phyloP scores from a whole-genome alignment of 1,140 invertebrate genomes.

The Drosophila arawakana region DNA sequence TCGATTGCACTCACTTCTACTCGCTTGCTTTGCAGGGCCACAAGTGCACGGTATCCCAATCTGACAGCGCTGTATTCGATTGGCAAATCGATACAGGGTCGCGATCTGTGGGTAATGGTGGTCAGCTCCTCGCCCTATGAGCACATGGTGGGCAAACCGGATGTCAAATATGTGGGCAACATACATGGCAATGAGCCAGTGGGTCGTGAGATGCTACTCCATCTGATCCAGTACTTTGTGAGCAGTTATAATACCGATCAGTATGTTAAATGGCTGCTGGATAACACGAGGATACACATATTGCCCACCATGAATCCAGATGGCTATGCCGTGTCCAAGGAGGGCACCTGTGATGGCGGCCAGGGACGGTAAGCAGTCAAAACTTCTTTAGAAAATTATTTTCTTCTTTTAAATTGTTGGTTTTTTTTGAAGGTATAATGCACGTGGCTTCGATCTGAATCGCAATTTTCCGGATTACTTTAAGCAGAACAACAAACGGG shows the following conservation, averaged over 20 bases:
- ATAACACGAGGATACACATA: constrained; percentile 96
- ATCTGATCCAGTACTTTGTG: constrained; percentile 94
- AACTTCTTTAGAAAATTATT: not conserved
- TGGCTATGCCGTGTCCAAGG: constrained; percentile 93
- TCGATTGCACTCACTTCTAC: too few species aligned
- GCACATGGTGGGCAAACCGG: constrained; percentile 95
- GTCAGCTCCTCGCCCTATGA: constrained; percentile 95
- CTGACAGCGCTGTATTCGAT: constrained; percentile 96
- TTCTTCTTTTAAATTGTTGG: not conserved
- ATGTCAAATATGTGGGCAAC: constrained; percentile 96
- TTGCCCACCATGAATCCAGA: constrained; percentile 97
- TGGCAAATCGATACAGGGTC: constrained; percentile 95
- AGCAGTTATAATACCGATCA: constrained; percentile 92
- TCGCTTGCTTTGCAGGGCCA: constrained; percentile 83
- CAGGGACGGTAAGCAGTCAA: constrained; percentile 89
- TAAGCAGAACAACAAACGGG: constrained; percentile 93
- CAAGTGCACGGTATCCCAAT: constrained; percentile 92
- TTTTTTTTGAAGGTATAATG: constrained; percentile 89
- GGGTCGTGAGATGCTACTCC: constrained; percentile 93
- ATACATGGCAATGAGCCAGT: constrained; percentile 97
- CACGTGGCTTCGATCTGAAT: constrained; percentile 94
- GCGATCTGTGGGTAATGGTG: constrained; percentile 97
- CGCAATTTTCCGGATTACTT: constrained; percentile 97
- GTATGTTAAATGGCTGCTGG: constrained; percentile 93
- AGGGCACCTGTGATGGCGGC: constrained; percentile 94